These are phyloP conservation scores for Cheilinus undulatus DNA, from an alignment of 2,113 vertebrate genomes.

Conservation along the genomic window DNA sequence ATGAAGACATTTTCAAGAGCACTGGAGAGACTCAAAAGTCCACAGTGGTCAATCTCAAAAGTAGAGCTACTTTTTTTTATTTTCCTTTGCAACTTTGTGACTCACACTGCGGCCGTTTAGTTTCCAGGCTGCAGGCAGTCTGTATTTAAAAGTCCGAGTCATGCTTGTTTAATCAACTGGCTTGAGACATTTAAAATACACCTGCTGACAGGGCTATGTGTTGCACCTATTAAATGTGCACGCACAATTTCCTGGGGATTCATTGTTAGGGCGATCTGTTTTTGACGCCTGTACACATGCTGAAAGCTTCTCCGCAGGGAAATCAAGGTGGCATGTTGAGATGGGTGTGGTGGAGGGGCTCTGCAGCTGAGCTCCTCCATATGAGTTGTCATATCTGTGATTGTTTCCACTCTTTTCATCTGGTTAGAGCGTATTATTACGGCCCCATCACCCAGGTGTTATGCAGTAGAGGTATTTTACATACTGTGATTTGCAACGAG, in stretches of 20 bases:
- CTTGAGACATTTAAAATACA: neutral
- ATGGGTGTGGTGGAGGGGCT: slow-evolving; percentile 5
- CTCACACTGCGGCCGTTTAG: neutral
- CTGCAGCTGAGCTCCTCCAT: slow-evolving; percentile 15
- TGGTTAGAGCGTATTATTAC: neutral
- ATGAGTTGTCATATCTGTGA: slow-evolving; percentile 1
- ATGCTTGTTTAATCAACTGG: neutral
- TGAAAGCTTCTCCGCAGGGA: slow-evolving; percentile 45
- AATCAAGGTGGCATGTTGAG: slow-evolving; percentile 51
- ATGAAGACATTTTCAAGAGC: neutral
- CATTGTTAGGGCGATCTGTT: slow-evolving; percentile 31
- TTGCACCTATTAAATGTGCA: slow-evolving; percentile 17
- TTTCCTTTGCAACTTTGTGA: neutral
- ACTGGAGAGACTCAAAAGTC: neutral
- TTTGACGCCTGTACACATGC: slow-evolving; percentile 26
- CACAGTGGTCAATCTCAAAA: neutral
- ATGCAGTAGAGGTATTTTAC: slow-evolving; percentile 44
- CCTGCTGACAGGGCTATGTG: neutral
- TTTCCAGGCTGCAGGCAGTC: neutral
- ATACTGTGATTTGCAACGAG: slow-evolving; percentile 59
- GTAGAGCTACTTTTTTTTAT: neutral
- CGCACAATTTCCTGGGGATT: slow-evolving; percentile 28
- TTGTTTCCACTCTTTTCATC: neutral
- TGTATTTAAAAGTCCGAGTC: neutral
- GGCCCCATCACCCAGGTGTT: slow-evolving; percentile 23